Base-by-base conservation (phyloP, 1,140 invertebrate species). In the Orchestia grillus region DNA sequence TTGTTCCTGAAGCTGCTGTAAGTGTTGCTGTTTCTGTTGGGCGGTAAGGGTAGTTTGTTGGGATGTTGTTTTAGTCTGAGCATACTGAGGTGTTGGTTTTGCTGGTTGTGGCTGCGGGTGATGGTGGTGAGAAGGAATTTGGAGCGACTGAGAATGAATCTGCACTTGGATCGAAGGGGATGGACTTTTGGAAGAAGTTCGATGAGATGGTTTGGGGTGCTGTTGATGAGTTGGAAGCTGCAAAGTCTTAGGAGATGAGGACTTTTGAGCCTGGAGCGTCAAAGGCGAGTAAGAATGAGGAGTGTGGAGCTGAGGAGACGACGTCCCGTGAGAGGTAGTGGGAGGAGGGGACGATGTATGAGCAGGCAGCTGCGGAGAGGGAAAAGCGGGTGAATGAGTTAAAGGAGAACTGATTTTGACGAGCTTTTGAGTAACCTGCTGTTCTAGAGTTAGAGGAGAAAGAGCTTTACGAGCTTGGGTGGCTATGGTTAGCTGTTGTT, bases 1-100 rank as follows among this genome's bases (percentile, higher is more conserved):
- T 36, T 95, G 96, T 77, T 96, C 92, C 47, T 96, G 96, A 87
- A 96, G 95, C 45, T 96, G 96, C 91, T 96, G 96, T 87, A 96
- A 94, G 47, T 96, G 96, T 96, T 96, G 96, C 77, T 96, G 88
- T 90, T 96, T 91, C 91, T 96, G 96, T 47, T 96, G 92, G 40
- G 92, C 43, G 4, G 92, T 94, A 0, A 94, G 92, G 4, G 92
- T 44, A 40, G 44, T 94, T 47, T 94, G 92, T 47, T 94, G 92
- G 15, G 92, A 45, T 0, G 92, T 15, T 44, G 44, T 47, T 94
- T 94, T 94, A 44, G 92, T 94, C 4, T 90, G 88, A 28, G 88
- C 88, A 36, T 90, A 28, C 41, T 90, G 88, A 11, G 88, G 28
- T 28, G 88, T 41, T 42, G 88, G 43, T 42, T 44, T 90, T 42